These are phyloP conservation scores for Drosophila burlai DNA, from an alignment of 1,140 invertebrate species.

Conservation along the genomic window DNA sequence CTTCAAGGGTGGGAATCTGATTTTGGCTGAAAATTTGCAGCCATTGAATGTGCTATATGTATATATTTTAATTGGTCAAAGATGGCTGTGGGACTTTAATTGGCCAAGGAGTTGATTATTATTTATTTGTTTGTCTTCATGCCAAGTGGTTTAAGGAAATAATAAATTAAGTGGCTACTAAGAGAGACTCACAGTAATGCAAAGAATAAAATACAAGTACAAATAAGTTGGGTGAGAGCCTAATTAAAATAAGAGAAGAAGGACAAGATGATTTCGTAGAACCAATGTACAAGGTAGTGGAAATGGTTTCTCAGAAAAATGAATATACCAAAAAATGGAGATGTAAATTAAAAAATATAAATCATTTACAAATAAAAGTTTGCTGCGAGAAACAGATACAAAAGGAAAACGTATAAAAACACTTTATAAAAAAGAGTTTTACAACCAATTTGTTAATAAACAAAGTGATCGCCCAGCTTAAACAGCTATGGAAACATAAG, in stretches of 20 bases:
- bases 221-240: background rate
- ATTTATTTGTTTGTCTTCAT: background rate
- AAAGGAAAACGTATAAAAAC: too few relatives aligned
- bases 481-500: constrained; percentile 1
- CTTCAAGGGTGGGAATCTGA: constrained; percentile 41
- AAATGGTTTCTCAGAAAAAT: background rate
- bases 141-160: background rate
- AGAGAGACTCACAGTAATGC: background rate
- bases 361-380: background rate
- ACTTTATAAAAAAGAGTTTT: too few relatives aligned
- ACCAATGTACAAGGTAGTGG: too few relatives aligned
- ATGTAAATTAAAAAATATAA: background rate
- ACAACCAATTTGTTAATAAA: background rate
- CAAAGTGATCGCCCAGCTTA: background rate
- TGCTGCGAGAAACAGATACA: too few relatives aligned
- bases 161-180: constrained; percentile 2
- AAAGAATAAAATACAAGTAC: too few relatives aligned
- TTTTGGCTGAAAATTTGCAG: constrained; percentile 7
- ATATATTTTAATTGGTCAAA: constrained; percentile 33
- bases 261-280: background rate
- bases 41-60: background rate
- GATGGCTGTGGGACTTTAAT: background rate
- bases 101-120: background rate
- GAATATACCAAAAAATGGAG: background rate
- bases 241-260: background rate